Evolutionary conservation across 2,888 invertebrate genomes (phyloP), one percentile per base, ranked within the genome.

Genomic region (Cacoxenus indagator): DNA sequence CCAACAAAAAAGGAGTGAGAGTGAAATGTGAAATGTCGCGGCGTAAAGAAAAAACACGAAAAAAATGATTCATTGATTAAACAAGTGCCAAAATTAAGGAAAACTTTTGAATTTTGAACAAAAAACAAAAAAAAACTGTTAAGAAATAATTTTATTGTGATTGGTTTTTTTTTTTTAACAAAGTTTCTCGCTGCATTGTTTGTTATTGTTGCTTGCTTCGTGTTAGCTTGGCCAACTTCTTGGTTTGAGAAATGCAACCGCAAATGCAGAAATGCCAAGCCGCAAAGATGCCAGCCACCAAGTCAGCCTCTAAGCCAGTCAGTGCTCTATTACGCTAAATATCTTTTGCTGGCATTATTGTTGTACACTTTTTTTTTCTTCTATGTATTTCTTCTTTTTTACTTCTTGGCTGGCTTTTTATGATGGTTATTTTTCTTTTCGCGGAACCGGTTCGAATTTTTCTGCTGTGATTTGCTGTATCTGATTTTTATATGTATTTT

Each of bases 11-110:
- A 81, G 82, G 82, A 83, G 83, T 81, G 83, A 83, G 83, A 81
- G 80, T 83, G 80, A 83, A 82, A 82, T 79, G 79, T 75, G 76
- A 79, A 80, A 81, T 83, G 81, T 76, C 76, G 78, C 64, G 68
- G 57, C 57, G 51, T 24, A 65, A 55, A 43, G 29, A 43, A 14
- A 22, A 45, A 27, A 43, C 55, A 64, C 54, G 31, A 69, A 27
- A 70, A 45, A 71, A 46, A 43, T 43, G 9, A n/a, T 55, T 83
- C 76, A 83, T 71, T 78, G 65, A 31, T 17, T 31, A 64, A 59
- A 51, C 27, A 65, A 24, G 17, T 19, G 43, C 31, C 27, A 69
- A 64, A 65, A 29, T 24, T 8, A 31, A 66, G 11, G 24, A 70
- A 45, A 57, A 8, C 5, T 46, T 27, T 48, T 55, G 62, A 48